Percentiles rank a stretch among this genome's conserved stretches.
These are phyloP conservation scores for Colossoma macropomum DNA, from an alignment of 2,113 vertebrate species.

Conservation along the genomic window DNA sequence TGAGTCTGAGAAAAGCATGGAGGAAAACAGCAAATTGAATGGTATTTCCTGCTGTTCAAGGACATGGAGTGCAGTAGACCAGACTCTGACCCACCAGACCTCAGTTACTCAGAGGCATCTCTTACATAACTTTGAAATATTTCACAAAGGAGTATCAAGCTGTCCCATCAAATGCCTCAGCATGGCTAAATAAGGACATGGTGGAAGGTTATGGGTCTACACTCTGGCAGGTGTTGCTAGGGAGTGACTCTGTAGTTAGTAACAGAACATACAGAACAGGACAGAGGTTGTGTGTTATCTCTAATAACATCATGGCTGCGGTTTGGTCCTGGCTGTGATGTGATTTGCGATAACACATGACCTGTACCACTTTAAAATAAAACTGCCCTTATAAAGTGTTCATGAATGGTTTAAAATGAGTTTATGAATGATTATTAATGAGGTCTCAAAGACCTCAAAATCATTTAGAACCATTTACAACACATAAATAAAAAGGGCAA, in stretches of 20 bases:
- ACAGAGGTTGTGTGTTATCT: background rate
- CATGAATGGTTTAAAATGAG: no score
- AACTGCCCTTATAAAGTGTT: no score
- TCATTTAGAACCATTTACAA: no score
- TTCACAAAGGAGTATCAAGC: background rate
- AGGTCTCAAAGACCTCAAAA: no score
- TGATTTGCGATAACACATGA: background rate
- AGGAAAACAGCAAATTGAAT: conserved; percentile 9
- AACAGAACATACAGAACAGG: background rate
- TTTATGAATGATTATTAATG: no score
- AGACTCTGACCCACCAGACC: background rate
- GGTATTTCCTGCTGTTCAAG: background rate
- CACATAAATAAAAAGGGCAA: no score
- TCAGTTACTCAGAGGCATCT: background rate
- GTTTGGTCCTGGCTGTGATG: background rate
- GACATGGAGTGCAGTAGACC: background rate
- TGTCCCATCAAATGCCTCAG: conserved; percentile 16
- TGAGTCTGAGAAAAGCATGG: background rate
- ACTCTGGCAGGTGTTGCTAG: background rate
- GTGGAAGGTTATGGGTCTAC: background rate
- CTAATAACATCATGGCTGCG: background rate
- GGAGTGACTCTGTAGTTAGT: background rate
- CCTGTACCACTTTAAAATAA: background rate
- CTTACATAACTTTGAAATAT: conserved; percentile 1
- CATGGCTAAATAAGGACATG: conserved; percentile 15